Evolutionary conservation across 2,113 vertebrate species (phyloP), one percentile per base, ranked within the genome.

Genomic region (Misgurnus anguillicaudatus): DNA sequence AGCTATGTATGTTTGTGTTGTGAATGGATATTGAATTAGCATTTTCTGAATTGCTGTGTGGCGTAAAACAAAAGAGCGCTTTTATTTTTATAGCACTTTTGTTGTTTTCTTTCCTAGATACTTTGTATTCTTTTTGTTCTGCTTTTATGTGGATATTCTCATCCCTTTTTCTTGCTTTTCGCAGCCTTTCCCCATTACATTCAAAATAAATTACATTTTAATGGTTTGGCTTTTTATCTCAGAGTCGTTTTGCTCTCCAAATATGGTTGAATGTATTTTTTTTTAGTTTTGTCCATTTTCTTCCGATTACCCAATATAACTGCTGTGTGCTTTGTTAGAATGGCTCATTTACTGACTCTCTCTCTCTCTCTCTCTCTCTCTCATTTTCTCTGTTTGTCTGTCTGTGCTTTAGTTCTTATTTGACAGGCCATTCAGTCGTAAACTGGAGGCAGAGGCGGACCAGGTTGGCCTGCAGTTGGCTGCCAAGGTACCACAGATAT

Each of bases 391-490:
- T 65, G 13, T 73, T 60, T 47, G 1, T 64, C 24, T 68, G 31
- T 47, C 86, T 84, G 76, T 82, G 88, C 79, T 89, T 11, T 88
- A 99, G 98, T 87, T 94, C 79, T 82, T 98, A 83, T 97, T 99
- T 88, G 89, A 90, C 10, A 94, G 92, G 83, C 97, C 97, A 0
- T 98, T 94, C 85, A 97, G 92, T 87, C 93, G 97, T 67, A 95
- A 94, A 4, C 70, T 99, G 85, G 98, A 99, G 83, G 91, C 91
- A 0, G 98, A 99, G 85, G 98, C 98, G 51, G 98, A 99, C 88
- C 84, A 91, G 87, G 93, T 99, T 19, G 98, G 97, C 86, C 84
- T 99, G 72, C 93, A 92, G 82, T 83, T 99, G 87, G 95, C 95
- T 82, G 97, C 97, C 21, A 99, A 98, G 97, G 97, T 99, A 93